These are phyloP conservation scores for Platysternon megacephalum DNA, from an alignment of 2,113 vertebrate genomes.

Conservation along the genomic window DNA sequence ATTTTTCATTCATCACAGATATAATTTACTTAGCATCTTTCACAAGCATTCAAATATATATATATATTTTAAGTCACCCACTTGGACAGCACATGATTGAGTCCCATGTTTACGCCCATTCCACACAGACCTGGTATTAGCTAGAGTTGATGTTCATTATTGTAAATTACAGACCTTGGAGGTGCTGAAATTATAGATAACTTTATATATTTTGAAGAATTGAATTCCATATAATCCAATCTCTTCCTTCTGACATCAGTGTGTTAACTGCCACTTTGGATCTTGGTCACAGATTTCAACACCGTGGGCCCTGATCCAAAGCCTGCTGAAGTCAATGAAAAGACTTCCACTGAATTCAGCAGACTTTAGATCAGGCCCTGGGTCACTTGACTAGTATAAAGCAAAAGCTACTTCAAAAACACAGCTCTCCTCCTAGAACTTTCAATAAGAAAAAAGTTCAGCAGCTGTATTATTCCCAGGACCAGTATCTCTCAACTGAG, in stretches of 20 bases:
- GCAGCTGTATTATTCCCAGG: not conserved
- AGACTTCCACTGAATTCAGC: not conserved
- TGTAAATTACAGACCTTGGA: not conserved
- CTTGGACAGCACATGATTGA: not conserved
- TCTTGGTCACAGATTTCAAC: not conserved
- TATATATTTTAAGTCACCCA: not conserved
- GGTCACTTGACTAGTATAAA: constrained; percentile 1
- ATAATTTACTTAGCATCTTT: not conserved
- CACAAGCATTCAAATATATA: not conserved
- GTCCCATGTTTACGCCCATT: not conserved
- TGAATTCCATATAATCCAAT: accelerated
- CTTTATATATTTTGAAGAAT: not conserved
- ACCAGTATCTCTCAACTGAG: accelerated
- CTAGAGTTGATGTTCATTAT: constrained; percentile 13
- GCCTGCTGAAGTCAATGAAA: constrained; percentile 2
- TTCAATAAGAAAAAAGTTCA: not conserved
- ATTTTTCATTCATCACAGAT: not conserved
- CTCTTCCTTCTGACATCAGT: constrained; percentile 20
- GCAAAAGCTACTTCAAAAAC: not conserved
- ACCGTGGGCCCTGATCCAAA: not conserved
- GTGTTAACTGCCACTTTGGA: not conserved
- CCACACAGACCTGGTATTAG: not conserved
- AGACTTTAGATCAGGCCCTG: not conserved
- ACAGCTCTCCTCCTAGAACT: not conserved
- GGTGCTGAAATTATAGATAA: constrained; percentile 15